Evolutionary conservation across 2,113 vertebrate genomes (phyloP), one percentile per base, ranked within the genome.

Genomic region (Amblyopsis rosae): DNA sequence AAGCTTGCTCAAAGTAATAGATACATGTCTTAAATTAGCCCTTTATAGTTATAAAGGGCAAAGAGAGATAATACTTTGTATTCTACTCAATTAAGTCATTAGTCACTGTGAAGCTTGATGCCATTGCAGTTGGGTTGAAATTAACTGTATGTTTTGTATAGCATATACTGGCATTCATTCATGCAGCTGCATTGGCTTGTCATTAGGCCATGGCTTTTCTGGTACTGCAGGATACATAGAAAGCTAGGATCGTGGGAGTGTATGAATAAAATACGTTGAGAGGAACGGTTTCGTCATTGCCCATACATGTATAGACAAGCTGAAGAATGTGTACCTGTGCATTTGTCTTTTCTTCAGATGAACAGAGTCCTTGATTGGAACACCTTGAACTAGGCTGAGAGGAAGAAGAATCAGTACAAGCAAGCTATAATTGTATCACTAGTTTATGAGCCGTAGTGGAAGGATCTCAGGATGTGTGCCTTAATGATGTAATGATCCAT

Each of bases 291-390:
- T 62, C 13, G 10, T 12, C 26, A 26, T 26, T 26, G 26, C 26
- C 26, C 26, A 65, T 73, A 62, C 89, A 80, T 70, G 91, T 83
- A 79, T 65, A 78, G 82, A 86, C 92, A 89, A 60, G 89, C 76
- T 61, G 59, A 62, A 51, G 51, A 68, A 41, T 70, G 74, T 62
- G 49, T 66, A 17, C 48, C n/a, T 75, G 62, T 67, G 82, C 56
- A 73, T 59, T 63, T 53, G 12, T 47, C 13, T 33, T 3, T 1
- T 35, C 15, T 49, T 32, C 64, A 50, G 10, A 49, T 65, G 26
- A 56, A 55, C 49, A 15, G 53, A 66, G 51, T 35, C 53, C 35
- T 72, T 61, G 35, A 62, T 9, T 62, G 9, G n/a, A 47, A 12
- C 26, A 12, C 19, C 5, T 33, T 58, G 9, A 32, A 11, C 65